Conservation (phyloP, 2,113 vertebrate species). For the Uria lomvia region DNA sequence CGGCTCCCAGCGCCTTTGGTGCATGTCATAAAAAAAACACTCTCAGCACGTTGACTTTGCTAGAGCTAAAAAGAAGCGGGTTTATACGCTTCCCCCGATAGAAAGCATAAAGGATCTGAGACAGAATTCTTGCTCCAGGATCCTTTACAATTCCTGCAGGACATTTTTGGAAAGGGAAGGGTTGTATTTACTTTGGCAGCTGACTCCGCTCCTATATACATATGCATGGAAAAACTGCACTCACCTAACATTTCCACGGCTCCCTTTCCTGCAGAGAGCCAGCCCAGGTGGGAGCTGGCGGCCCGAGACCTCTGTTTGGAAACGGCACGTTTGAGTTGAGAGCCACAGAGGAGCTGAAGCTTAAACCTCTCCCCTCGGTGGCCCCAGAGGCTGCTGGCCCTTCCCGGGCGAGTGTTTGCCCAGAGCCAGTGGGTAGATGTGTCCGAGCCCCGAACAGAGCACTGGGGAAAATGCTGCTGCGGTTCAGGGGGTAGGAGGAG, state of each 20-base stretch:
- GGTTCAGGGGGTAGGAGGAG: neutral
- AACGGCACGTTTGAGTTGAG: neutral
- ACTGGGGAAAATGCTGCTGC: neutral
- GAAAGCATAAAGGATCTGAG: slow-evolving; percentile 33
- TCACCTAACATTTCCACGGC: slow-evolving; percentile 27
- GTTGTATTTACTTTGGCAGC: slow-evolving; percentile 66
- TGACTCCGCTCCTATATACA: slow-evolving; percentile 20
- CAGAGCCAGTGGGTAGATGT: accelerated
- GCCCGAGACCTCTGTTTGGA: neutral
- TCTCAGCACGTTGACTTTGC: neutral
- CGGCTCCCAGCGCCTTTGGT: slow-evolving; percentile 13
- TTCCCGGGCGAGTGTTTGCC: neutral
- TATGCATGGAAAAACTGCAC: slow-evolving; percentile 50
- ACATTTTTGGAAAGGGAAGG: slow-evolving; percentile 66
- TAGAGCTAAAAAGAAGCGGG: neutral
- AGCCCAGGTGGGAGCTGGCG: slow-evolving; percentile 32
- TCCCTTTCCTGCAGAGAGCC: neutral
- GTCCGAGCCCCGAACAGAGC: neutral
- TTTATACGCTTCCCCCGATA: neutral
- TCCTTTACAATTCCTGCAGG: slow-evolving; percentile 64
- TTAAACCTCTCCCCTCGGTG: neutral
- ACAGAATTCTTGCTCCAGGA: slow-evolving; percentile 39
- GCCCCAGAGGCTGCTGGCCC: neutral
- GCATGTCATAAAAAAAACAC: neutral
- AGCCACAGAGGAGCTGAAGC: neutral